phyloP scores from a whole-genome alignment of 2,797 vertebrate genomes.

The Mallotus villosus region DNA sequence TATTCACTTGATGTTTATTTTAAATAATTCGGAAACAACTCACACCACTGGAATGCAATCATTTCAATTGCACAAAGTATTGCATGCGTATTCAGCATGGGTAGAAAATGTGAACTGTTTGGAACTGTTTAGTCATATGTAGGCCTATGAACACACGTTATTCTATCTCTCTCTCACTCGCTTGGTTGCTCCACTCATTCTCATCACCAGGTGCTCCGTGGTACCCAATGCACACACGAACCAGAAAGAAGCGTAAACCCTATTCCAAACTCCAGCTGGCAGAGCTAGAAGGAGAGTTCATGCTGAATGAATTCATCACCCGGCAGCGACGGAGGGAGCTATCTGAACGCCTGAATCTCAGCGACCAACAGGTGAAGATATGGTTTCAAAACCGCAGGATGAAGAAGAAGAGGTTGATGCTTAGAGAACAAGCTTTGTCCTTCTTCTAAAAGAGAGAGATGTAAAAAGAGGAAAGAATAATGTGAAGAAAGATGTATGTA shows the following conservation, averaged over 20 bases:
- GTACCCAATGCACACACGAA: constrained; percentile 82
- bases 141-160: not conserved
- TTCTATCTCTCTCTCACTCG: not conserved
- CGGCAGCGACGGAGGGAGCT: constrained; percentile 83
- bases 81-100: not conserved
- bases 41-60: not conserved
- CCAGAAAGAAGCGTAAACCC: constrained; percentile 84
- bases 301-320: constrained; percentile 86
- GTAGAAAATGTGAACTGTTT: not conserved
- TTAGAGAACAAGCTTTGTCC: constrained; percentile 82
- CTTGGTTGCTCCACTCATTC: not conserved
- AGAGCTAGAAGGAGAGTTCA: constrained; percentile 84
- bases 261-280: constrained; percentile 84
- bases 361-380: constrained; percentile 87
- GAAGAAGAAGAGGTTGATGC: constrained; percentile 87
- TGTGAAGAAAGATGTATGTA: constrained; percentile 2
- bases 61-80: not conserved
- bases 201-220: constrained; percentile 76
- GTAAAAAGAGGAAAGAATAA: not conserved
- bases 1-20: not conserved
- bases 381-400: constrained; percentile 88
- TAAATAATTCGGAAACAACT: not conserved
- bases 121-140: no score
- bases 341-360: constrained; percentile 83
- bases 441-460: constrained; percentile 73